Evolutionary conservation across 35 echinoderm and acorn worm species (phyloP), one percentile per base, ranked within the genome.

Genomic region (Heliocidaris tuberculata): DNA sequence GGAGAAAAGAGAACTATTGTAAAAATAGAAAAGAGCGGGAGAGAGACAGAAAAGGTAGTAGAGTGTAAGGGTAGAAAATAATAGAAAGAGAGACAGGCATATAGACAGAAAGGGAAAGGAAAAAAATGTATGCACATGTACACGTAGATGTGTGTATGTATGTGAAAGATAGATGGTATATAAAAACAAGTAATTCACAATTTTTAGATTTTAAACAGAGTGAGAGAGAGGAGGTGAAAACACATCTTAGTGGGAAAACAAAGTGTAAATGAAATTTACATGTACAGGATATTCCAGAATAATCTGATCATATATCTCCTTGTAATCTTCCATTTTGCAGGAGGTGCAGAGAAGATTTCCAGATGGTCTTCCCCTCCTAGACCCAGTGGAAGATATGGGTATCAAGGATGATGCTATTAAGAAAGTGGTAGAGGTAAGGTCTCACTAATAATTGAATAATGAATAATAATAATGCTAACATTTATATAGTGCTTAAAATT

Each of bases 301-400:
- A 42, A 42, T 42, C 1, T 21, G 7, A 8, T n/a, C n/a, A 78
- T 24, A 27, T 78, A n/a, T 78, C 65, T 78, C 52, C 3, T 78
- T 27, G 27, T n/a, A 19, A 11, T 95, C 50, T 95, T 61, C 48
- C 93, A 85, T 30, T 90, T 86, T 86, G 21, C 60, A 99, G 98
- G 98, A 99, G 48, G 98, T 99, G 21, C 95, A 96, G 32, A 95
- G 95, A 48, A 95, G 98, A 50, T 99, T 99, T 89, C 98, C 98
- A 30, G 97, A 99, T 71, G 97, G 98, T 85, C 60, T 99, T 2
- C 98, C 98, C 5, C 89, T 99, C 0, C 86, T 99, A 9, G 98
- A 99, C 90, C 98, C 98, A 17, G 97, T 96, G 32, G 98, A 99
- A 56, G 98, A 99, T 85, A 99, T 99, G 98, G 97, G 97, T 48